Base-by-base conservation (phyloP, 2,113 vertebrate genomes). In the Corythornis madagascariensis region DNA sequence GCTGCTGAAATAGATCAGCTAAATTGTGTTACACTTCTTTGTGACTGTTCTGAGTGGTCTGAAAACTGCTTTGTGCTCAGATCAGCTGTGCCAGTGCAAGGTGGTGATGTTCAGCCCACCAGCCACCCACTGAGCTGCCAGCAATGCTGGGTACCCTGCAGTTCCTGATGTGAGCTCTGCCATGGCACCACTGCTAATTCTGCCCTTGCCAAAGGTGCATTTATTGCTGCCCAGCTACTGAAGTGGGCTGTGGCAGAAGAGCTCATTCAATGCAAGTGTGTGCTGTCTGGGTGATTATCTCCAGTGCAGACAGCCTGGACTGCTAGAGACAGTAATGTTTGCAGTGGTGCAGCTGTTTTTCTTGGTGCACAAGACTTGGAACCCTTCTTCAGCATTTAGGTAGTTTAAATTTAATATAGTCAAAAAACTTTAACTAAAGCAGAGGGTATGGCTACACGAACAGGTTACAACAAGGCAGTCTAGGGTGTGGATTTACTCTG, bases 391-490 rank as follows among this genome's bases (percentile, higher is more conserved):
- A 16, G 33, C 33, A 20, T 83, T 91, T 89, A 6, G 2, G 20
- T 83, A 70, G 29, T 59, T 90, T 67, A 67, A 75, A 74, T 91
- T 82, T 76, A 42, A 40, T 71, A 38, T n/a, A 38, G 45, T n/a
- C 63, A 52, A 86, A 90, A 94, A 90, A 55, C 14, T 70, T 76
- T 29, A 65, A 59, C 52, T 60, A 13, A 63, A n/a, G 31, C 2
- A 1, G 38, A 80, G 52, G 52, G 75, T 77, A 83, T 73, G 85
- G 67, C 60, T 94, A 22, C 33, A 13, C 29, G 60, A 80, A 43
- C 93, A 95, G 89, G 94, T 96, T 88, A 33, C 13, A 83, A 90
- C 88, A 91, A 60, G 72, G 92, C 64, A 73, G 47, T 57, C 24
- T 53, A 66, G 87, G 87, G 72, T 79, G 85, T 92, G 85, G 84